Conservation (phyloP, 2,113 vertebrate genomes). For the Bettongia penicillata region DNA sequence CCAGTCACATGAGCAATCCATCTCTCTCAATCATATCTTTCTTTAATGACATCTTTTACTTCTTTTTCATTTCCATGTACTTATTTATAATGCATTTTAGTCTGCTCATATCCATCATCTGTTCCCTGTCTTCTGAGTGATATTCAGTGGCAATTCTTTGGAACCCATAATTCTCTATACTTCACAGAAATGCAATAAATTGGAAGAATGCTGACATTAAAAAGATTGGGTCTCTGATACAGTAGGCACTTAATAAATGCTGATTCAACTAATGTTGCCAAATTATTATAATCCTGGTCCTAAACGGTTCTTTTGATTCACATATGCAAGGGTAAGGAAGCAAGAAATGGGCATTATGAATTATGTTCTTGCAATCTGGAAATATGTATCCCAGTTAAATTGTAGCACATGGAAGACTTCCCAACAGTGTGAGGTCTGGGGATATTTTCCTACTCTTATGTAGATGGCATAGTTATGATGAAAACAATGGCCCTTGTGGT, state of each 20-base stretch:
- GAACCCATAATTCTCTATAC: neutral
- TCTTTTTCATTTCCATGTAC: neutral
- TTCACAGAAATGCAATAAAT: neutral
- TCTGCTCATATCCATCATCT: neutral
- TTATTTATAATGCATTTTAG: neutral
- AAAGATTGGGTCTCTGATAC: neutral
- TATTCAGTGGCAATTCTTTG: neutral
- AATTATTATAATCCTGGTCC: neutral
- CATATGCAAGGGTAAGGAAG: neutral
- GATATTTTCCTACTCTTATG: neutral
- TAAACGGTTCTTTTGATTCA: neutral
- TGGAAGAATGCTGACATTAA: neutral
- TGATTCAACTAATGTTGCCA: neutral
- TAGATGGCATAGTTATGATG: neutral
- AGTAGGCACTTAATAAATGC: neutral
- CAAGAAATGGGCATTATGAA: neutral
- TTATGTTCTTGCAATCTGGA: neutral
- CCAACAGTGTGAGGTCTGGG: neutral
- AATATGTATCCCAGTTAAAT: neutral
- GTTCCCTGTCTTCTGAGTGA: neutral
- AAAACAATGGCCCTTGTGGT: conserved; percentile 2
- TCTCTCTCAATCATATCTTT: neutral
- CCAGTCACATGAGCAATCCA: neutral
- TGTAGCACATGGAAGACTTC: neutral
- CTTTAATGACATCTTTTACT: neutral